These are phyloP conservation scores for Propithecus perrieri DNA, from an alignment of 2,797 vertebrate genomes.

Conservation along the genomic window DNA sequence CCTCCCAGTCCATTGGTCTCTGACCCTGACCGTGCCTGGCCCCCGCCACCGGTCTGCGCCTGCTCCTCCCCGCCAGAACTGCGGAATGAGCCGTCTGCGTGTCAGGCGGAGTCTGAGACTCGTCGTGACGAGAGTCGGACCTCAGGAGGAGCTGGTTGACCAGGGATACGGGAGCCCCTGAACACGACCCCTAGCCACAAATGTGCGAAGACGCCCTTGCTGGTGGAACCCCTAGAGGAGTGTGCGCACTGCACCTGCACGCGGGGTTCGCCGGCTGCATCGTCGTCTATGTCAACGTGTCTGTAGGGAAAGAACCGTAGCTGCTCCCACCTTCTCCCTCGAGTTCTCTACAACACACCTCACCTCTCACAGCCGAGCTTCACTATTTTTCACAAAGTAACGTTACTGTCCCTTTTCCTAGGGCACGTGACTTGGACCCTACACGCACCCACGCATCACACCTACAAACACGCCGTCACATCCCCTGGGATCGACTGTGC, in stretches of 20 bases:
- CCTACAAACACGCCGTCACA: too few relatives aligned
- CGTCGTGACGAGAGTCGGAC: background rate
- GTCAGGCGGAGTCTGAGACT: background rate
- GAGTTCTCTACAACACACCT: too few relatives aligned
- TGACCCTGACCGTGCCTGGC: background rate
- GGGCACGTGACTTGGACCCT: rapidly evolving
- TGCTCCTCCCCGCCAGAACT: background rate
- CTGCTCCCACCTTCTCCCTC: background rate
- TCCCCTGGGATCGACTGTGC: too few relatives aligned
- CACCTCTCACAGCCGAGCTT: background rate
- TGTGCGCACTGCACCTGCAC: background rate
- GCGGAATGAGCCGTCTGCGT: too few relatives aligned
- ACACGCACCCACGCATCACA: rapidly evolving
- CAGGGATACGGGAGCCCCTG: background rate
- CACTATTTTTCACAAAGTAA: too few relatives aligned
- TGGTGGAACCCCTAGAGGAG: background rate
- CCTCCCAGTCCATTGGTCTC: background rate
- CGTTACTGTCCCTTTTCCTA: background rate
- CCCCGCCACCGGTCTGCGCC: background rate
- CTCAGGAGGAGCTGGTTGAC: too few relatives aligned
- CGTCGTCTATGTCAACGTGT: background rate
- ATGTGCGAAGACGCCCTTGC: rapidly evolving
- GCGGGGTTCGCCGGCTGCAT: background rate
- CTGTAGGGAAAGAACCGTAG: rapidly evolving
- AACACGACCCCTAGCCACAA: rapidly evolving